These are phyloP conservation scores for Gallirallus australis DNA, from an alignment of 2,797 vertebrate genomes.

Conservation along the genomic window DNA sequence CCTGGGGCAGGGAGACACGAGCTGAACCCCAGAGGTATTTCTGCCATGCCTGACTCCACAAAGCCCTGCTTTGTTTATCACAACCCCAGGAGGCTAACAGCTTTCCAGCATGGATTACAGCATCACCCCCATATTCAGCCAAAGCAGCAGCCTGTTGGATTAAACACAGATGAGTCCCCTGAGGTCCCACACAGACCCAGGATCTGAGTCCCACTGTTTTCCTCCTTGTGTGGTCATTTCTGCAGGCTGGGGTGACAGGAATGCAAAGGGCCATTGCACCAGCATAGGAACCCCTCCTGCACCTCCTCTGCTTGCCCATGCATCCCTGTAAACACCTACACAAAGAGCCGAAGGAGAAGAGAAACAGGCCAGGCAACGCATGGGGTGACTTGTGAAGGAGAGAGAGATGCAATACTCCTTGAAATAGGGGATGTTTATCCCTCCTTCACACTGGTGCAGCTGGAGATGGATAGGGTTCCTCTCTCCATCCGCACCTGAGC, in stretches of 20 bases:
- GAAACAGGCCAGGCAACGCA: neutral
- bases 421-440: neutral
- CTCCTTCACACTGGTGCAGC: neutral
- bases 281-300: neutral
- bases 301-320: fast-evolving
- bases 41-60: neutral
- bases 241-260: neutral
- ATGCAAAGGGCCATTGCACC: neutral
- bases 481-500: neutral
- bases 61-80: neutral
- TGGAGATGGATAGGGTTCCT: neutral
- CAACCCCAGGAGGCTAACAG: neutral
- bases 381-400: neutral
- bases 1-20: neutral
- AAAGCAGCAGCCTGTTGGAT: neutral
- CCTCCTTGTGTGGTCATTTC: neutral
- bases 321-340: neutral
- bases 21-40: neutral
- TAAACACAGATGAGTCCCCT: neutral
- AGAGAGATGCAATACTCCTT: neutral
- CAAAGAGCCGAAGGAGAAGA: neutral
- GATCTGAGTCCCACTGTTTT: neutral
- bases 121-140: neutral
- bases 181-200: neutral
- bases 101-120: neutral